phyloP scores from a whole-genome alignment of 2,113 vertebrate species.

The Gallinago undulata region DNA sequence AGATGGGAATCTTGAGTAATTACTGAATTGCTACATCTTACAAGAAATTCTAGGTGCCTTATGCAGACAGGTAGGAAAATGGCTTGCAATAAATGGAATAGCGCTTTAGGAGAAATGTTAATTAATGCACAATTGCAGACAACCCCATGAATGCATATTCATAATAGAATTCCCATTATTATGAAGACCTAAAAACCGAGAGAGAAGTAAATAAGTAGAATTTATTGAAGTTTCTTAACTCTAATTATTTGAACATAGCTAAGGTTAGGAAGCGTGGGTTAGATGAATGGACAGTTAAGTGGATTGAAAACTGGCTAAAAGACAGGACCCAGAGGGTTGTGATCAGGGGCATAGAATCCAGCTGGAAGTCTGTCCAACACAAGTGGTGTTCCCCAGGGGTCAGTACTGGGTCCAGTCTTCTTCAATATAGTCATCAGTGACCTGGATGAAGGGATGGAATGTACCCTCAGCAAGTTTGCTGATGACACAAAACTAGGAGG shows the following conservation, averaged over 20 bases:
- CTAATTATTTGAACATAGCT: conserved; percentile 17
- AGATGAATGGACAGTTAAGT: too few relatives aligned
- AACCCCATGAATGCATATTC: conserved; percentile 39
- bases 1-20: neutral
- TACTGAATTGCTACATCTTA: conserved; percentile 16
- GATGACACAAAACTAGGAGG: too few relatives aligned
- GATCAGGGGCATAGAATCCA: too few relatives aligned
- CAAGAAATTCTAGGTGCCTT: conserved; percentile 21
- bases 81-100: conserved; percentile 13
- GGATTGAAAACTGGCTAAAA: too few relatives aligned
- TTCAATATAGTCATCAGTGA: too few relatives aligned
- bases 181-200: conserved; percentile 40
- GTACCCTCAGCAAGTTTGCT: too few relatives aligned
- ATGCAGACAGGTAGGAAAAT: conserved; percentile 50
- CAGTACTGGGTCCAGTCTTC: too few relatives aligned
- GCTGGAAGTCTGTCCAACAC: too few relatives aligned
- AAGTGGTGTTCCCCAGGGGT: too few relatives aligned
- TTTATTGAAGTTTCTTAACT: neutral
- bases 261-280: too few relatives aligned
- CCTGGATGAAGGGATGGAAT: too few relatives aligned
- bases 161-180: conserved; percentile 63
- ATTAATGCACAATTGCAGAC: conserved; percentile 50
- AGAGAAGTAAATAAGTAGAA: conserved; percentile 40
- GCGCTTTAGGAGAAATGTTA: conserved; percentile 57
- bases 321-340: too few relatives aligned